Evolutionary conservation across 2,113 vertebrate species (phyloP).

Genomic region (Muntiacus reevesi): DNA sequence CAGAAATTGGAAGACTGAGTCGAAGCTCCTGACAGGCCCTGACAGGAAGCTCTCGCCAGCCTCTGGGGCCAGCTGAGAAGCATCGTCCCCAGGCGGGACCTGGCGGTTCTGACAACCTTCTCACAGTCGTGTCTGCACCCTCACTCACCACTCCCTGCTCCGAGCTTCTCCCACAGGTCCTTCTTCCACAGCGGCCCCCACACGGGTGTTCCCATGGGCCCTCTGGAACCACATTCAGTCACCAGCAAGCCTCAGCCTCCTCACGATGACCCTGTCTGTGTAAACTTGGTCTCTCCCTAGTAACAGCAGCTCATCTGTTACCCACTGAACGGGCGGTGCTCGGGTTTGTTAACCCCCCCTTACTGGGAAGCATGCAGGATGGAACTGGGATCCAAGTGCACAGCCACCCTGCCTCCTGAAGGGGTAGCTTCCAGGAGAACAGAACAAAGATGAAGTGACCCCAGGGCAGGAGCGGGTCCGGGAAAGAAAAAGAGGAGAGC

Average conservation of each 20-base stretch:
- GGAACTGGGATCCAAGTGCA: neutral
- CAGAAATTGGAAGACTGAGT: neutral
- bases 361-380: neutral
- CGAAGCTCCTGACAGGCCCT: neutral
- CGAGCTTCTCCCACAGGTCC: neutral
- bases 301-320: neutral
- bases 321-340: neutral
- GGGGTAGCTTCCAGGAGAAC: neutral
- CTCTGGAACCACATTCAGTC: neutral
- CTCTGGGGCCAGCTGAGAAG: neutral
- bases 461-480: neutral
- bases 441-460: neutral
- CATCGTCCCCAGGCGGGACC: neutral
- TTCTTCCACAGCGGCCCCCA: neutral
- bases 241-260: neutral
- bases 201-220: neutral
- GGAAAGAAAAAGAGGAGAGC: neutral
- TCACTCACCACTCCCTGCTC: neutral
- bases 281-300: neutral
- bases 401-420: neutral
- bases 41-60: neutral
- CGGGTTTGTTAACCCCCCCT: neutral
- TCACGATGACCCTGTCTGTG: neutral
- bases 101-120: accelerated
- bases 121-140: neutral